Percentiles rank a stretch among this genome's conserved stretches.
Evolutionary conservation across 64 coral and sea anemone species (phyloP).

Genomic region (Montipora cactus): DNA sequence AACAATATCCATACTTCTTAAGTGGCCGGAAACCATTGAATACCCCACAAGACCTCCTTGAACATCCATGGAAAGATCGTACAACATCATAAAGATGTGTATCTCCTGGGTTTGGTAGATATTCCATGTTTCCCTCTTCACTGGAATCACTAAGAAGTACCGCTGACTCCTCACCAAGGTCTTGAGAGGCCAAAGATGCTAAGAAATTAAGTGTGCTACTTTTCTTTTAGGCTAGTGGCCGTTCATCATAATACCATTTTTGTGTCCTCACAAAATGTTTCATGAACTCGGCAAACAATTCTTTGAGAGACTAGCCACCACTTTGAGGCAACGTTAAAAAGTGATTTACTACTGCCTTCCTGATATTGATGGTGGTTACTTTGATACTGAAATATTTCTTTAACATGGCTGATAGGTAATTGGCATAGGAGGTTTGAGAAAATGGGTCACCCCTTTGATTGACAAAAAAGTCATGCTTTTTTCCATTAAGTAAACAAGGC

Average conservation of each 20-base stretch:
- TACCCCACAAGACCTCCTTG: too few relatives aligned
- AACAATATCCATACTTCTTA: too few relatives aligned
- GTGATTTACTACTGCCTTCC: not conserved
- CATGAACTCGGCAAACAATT: not conserved
- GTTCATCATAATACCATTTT: slow-evolving; percentile 20
- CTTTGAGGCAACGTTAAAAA: slow-evolving; percentile 24
- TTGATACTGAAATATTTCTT: slow-evolving; percentile 8
- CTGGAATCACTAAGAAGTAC: too few relatives aligned
- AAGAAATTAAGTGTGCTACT: too few relatives aligned
- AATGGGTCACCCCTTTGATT: slow-evolving; percentile 9
- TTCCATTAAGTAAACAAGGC: not conserved
- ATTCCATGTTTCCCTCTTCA: too few relatives aligned
- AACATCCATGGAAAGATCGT: too few relatives aligned
- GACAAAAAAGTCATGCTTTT: slow-evolving; percentile 21
- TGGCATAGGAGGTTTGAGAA: not conserved
- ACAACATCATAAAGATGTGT: too few relatives aligned
- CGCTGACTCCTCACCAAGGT: too few relatives aligned
- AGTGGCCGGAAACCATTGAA: too few relatives aligned
- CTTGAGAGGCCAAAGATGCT: too few relatives aligned
- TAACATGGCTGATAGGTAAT: slow-evolving; percentile 22
- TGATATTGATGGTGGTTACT: not conserved
- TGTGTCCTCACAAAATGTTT: not conserved
- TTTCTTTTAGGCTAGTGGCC: too few relatives aligned
- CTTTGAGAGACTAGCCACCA: not conserved
- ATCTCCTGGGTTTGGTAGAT: too few relatives aligned